phyloP scores from a whole-genome alignment of 2,888 invertebrate species.

The Pseudococcus longispinus region DNA sequence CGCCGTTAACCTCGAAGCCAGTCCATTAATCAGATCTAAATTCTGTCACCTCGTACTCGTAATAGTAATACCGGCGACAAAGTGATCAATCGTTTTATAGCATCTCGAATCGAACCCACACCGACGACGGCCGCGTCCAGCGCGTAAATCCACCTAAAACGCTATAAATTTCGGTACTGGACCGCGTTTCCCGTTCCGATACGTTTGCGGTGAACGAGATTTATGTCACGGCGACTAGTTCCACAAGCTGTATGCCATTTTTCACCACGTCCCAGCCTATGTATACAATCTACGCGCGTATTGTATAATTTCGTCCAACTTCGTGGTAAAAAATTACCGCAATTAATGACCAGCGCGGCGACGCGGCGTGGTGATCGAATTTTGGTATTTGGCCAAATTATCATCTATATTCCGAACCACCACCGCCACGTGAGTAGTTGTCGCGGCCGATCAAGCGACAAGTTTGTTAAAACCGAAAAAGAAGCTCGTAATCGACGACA shows the following conservation, averaged over 20 bases:
- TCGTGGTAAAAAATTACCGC: not conserved
- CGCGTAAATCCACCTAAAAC: constrained; percentile 6
- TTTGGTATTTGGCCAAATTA: constrained; percentile 28
- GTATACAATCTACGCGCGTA: not conserved
- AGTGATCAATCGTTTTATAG: constrained; percentile 22
- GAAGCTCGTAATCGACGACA: constrained; percentile 31
- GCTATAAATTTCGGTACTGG: not conserved
- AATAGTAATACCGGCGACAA: not conserved
- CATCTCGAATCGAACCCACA: constrained; percentile 15
- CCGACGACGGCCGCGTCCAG: not conserved
- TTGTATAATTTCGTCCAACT: not conserved
- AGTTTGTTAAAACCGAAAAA: constrained; percentile 10
- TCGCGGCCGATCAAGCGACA: not conserved
- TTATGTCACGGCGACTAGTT: constrained; percentile 7
- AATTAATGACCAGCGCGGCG: constrained; percentile 9
- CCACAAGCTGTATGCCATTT: not conserved
- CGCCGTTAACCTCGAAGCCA: not conserved
- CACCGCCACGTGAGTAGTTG: no score
- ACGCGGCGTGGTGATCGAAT: not conserved
- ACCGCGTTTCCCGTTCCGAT: not conserved
- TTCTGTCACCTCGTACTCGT: constrained; percentile 16
- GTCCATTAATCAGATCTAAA: constrained; percentile 15
- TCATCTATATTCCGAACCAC: not conserved
- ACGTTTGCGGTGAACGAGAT: not conserved
- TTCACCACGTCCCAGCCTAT: not conserved